Evolutionary conservation across 2,888 invertebrate species (phyloP).

Genomic region (Hydraecia micacea): DNA sequence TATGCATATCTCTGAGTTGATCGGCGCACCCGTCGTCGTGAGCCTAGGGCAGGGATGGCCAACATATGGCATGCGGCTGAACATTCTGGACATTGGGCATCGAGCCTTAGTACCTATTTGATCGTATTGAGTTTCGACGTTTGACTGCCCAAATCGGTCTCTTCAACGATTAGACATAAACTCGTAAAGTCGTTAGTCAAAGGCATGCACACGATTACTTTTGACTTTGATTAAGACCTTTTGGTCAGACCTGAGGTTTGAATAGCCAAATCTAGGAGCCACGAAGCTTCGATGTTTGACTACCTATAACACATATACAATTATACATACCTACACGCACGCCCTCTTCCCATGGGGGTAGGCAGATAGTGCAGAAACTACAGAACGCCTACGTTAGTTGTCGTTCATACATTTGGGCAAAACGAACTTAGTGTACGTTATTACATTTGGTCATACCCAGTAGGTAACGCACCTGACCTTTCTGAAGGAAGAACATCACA

Average conservation of each 20-base stretch:
- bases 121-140: neutral
- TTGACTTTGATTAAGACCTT: neutral
- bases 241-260: neutral
- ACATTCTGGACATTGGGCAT: neutral
- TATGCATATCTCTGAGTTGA: constrained; percentile 76
- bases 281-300: neutral
- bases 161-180: neutral
- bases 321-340: neutral
- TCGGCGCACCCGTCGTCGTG: constrained; percentile 75
- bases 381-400: neutral
- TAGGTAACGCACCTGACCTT: neutral
- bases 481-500: neutral
- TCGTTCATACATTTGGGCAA: neutral
- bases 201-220: neutral
- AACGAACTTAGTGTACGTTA: neutral
- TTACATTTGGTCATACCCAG: neutral
- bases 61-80: neutral
- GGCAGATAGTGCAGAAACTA: neutral
- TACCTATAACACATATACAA: neutral
- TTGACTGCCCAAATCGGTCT: neutral
- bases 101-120: neutral
- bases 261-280: neutral
- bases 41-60: constrained; percentile 38
- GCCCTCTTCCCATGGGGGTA: neutral
- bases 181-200: no score